These are phyloP conservation scores for Heloderma charlesbogerti DNA, from an alignment of 2,113 vertebrate species.

Conservation along the genomic window DNA sequence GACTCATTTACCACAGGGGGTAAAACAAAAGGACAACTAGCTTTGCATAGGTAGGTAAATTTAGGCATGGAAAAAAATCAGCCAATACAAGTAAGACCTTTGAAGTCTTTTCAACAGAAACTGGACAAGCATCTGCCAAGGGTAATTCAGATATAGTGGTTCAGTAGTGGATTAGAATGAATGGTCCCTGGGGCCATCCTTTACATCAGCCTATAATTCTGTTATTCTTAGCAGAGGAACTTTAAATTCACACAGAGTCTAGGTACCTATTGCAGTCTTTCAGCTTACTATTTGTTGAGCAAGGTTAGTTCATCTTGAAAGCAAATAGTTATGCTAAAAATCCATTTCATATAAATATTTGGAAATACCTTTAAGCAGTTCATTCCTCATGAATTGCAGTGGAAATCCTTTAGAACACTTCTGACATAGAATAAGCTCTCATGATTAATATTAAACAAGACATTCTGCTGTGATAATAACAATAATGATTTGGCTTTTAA, in stretches of 20 bases:
- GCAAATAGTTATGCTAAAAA: conserved; percentile 14
- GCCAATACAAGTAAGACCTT: not conserved
- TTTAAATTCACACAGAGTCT: conserved; percentile 13
- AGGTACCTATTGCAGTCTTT: not conserved
- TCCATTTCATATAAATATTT: conserved; percentile 58
- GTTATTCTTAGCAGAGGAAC: not conserved
- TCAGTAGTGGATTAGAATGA: not conserved
- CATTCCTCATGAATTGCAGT: conserved; percentile 66
- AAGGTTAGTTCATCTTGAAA: conserved; percentile 11
- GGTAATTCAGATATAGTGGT: not conserved
- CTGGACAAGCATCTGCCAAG: not conserved
- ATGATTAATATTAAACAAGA: conserved; percentile 73
- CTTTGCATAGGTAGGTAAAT: not conserved
- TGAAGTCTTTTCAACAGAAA: not conserved
- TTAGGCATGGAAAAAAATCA: not conserved
- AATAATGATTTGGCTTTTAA: conserved; percentile 71
- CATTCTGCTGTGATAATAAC: conserved; percentile 64
- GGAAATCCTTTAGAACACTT: conserved; percentile 65
- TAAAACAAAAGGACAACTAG: not conserved
- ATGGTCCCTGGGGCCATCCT: not conserved
- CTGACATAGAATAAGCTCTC: conserved; percentile 56
- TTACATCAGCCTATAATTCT: not conserved
- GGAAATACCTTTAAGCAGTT: conserved; percentile 65
- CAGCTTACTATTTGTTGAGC: conserved; percentile 14
- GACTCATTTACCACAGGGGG: not conserved